Percentiles rank a stretch among this genome's conserved stretches.
These are phyloP conservation scores for Andrena chrysosceles DNA, from an alignment of 2,888 invertebrate species.

Conservation along the genomic window DNA sequence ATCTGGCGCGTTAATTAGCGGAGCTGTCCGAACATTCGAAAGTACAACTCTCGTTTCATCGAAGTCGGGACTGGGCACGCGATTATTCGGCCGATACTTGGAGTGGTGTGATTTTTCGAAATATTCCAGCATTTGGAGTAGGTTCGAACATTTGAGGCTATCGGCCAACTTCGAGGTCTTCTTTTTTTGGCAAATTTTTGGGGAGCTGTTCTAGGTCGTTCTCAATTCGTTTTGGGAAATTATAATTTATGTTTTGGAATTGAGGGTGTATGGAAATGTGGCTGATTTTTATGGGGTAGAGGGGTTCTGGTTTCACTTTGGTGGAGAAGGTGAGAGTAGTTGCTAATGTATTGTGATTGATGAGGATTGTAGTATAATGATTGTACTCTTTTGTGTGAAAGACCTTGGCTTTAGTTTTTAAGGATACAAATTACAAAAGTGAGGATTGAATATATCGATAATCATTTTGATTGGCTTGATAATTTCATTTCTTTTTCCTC, in stretches of 20 bases:
- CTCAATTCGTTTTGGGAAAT: not conserved
- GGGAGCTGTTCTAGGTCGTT: not conserved
- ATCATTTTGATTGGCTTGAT: too few relatives aligned
- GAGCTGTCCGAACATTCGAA: constrained; percentile 14
- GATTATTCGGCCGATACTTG: not conserved
- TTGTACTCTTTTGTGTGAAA: too few relatives aligned
- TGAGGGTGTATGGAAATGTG: too few relatives aligned
- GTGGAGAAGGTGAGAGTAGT: too few relatives aligned
- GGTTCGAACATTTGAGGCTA: not conserved
- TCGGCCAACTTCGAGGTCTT: not conserved
- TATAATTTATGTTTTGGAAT: too few relatives aligned
- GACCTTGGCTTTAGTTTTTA: too few relatives aligned
- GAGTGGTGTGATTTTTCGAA: constrained; percentile 1
- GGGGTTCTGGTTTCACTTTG: too few relatives aligned
- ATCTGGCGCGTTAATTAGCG: constrained; percentile 20
- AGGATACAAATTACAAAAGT: too few relatives aligned
- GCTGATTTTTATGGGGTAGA: too few relatives aligned
- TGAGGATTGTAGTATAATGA: too few relatives aligned
- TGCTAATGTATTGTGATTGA: too few relatives aligned
- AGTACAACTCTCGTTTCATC: constrained; percentile 13
- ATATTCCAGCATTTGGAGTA: not conserved
- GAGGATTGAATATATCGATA: too few relatives aligned
- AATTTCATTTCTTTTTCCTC: not conserved
- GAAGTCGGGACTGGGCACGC: not conserved
- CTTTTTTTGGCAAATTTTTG: not conserved